Conservation (phyloP, 2,888 invertebrate genomes). For the Acleris emargana region DNA sequence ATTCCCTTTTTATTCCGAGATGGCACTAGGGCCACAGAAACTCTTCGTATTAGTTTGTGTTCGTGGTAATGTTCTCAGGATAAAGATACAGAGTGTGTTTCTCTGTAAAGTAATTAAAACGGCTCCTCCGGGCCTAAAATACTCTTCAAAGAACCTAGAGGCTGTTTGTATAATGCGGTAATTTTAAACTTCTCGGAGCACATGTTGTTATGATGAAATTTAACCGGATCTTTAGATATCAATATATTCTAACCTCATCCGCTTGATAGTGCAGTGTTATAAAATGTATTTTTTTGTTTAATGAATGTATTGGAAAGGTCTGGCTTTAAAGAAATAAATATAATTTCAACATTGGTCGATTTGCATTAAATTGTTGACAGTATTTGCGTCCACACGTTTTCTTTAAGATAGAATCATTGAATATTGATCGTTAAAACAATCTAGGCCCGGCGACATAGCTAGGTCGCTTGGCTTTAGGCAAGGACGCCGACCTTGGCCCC, state of each 20-base stretch:
- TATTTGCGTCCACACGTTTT: constrained; percentile 36
- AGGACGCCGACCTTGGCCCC: constrained; percentile 77
- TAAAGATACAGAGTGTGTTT: not conserved
- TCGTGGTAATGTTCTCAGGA: too few species aligned
- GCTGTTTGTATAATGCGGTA: constrained; percentile 19
- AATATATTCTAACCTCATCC: constrained; percentile 1
- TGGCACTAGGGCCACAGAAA: too few species aligned
- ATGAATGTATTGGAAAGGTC: too few species aligned
- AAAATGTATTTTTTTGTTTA: too few species aligned
- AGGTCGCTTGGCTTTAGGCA: constrained; percentile 74
- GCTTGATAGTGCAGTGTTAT: too few species aligned
- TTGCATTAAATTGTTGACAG: constrained; percentile 21
- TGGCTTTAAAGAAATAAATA: too few species aligned
- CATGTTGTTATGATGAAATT: constrained; percentile 10
- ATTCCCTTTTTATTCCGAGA: too few species aligned
- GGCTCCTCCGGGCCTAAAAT: constrained; percentile 15
- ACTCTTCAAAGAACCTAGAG: constrained; percentile 17
- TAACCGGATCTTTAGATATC: constrained; percentile 21
- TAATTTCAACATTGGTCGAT: not conserved
- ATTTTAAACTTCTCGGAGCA: constrained; percentile 3
- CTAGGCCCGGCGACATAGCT: constrained; percentile 66
- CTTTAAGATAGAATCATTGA: constrained; percentile 48
- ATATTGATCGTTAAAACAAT: constrained; percentile 67
- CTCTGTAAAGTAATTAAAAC: constrained; percentile 7
- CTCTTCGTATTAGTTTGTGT: too few species aligned